A percentile compares a stretch with the other conserved stretches of the same genome.
Evolutionary conservation across 2,113 vertebrate species (phyloP).

Genomic region (Psilopsiagon aymara): DNA sequence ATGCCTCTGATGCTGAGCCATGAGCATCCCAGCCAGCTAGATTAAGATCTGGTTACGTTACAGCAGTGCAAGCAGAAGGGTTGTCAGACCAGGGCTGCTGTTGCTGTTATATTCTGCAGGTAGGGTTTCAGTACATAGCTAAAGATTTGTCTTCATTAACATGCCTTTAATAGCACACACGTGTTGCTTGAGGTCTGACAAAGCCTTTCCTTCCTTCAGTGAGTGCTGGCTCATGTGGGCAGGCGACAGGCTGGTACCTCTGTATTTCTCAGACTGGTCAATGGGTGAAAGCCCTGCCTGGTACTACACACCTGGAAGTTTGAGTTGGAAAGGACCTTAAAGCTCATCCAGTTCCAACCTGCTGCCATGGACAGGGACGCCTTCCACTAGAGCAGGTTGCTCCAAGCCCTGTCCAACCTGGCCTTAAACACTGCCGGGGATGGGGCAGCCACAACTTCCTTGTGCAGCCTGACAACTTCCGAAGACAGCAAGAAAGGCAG

Average conservation of each 20-base stretch:
- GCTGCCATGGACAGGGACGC: neutral
- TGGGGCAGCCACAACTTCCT: neutral
- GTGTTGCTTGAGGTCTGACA: neutral
- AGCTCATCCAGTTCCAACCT: neutral
- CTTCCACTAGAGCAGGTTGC: neutral
- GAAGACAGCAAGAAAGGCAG: neutral
- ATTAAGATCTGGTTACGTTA: neutral
- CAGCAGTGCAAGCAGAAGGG: neutral
- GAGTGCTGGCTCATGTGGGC: fast-evolving
- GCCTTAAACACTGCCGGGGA: neutral
- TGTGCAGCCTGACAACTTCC: neutral
- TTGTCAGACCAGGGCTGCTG: neutral
- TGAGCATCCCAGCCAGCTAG: neutral
- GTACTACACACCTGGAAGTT: neutral
- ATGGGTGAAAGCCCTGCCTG: neutral
- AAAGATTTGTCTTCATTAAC: neutral
- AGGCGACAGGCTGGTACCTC: fast-evolving
- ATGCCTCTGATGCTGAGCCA: fast-evolving
- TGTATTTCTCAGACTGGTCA: neutral
- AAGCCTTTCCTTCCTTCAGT: neutral
- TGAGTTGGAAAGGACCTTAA: neutral
- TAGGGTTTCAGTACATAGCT: neutral
- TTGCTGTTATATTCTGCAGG: neutral
- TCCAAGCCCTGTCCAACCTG: neutral
- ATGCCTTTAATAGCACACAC: neutral